Conservation (phyloP, 2,113 vertebrate species). For the Pomatorhinus ruficollis region DNA sequence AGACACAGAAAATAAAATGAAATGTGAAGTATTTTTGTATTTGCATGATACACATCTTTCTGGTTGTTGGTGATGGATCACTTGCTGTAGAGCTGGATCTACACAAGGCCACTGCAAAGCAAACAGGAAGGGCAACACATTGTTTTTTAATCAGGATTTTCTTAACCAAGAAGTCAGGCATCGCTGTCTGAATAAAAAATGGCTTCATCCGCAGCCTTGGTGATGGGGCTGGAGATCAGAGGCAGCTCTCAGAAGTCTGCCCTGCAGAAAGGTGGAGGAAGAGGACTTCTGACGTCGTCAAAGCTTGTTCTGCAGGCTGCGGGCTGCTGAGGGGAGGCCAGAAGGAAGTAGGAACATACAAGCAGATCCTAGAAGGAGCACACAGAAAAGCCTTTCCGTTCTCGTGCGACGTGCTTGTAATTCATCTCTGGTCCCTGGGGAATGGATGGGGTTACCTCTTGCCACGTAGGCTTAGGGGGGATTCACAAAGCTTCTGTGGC, state of each 20-base stretch:
- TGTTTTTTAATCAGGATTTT: slow-evolving; percentile 21
- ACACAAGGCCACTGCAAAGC: slow-evolving; percentile 24
- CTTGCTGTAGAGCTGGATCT: background rate
- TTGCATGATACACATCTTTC: background rate
- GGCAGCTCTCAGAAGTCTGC: background rate
- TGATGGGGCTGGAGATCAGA: background rate
- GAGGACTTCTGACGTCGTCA: rapidly evolving
- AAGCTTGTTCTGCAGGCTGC: background rate
- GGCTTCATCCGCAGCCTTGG: background rate
- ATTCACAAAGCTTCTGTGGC: background rate
- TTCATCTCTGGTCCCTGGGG: background rate
- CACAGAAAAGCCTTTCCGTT: background rate
- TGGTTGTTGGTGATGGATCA: background rate
- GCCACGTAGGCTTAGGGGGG: background rate
- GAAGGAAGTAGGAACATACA: background rate
- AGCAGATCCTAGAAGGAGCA: background rate
- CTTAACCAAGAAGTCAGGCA: background rate
- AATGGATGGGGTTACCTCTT: background rate
- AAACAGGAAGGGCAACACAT: background rate
- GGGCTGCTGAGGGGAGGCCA: background rate
- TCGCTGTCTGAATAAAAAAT: background rate
- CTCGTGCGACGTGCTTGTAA: background rate
- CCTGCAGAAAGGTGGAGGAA: background rate
- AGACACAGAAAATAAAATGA: background rate
- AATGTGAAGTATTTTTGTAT: background rate